Base-by-base conservation (phyloP, 2,113 vertebrate species). In the Phylloscopus whistleri region DNA sequence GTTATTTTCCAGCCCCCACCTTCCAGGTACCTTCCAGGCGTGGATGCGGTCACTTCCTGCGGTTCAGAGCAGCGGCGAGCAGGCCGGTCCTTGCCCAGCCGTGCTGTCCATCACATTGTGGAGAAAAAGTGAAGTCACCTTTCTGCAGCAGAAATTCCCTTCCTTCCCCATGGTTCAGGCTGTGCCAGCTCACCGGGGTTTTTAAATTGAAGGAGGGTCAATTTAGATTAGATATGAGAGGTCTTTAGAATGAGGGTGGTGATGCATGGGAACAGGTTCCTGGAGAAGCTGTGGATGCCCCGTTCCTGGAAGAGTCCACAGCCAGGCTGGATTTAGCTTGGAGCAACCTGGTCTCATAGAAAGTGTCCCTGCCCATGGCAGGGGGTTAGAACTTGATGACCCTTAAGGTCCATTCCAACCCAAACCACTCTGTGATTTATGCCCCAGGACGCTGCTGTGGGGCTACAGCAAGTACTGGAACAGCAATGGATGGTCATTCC, bases 11-110 rank as follows among this genome's bases (percentile, higher is more conserved):
- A 95, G 64, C 67, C 51, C 26, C 13, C 37, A 43, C 49, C 58
- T 95, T 93, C 82, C 94, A 96, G 95, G 96, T 96, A 97, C 89
- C 94, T 88, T 92, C 83, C 89, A 77, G 69, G 78, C 24, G 12
- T 80, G 93, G 72, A 96, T 96, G 96, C 8, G 33, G 69, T 96
- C 96, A 87, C 93, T 96, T 97, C 96, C 97, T 48, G 73, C 5
- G 1, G 41, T 64, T 89, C 75, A 51, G 72, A 72, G 81, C 9
- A 31, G 95, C 48, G 4, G 62, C 27, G 90, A 52, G 41, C 51
- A 2, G 26, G 16, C 56, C 11, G 10, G 28, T 69, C 70, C 84
- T 87, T 2, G 2, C 46, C 83, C 39, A 1, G 17, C 12, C 1
- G 15, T 28, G 64, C 73, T 16, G n/a, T 13, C 5, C 18, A 10